Conservation (phyloP, 2,797 vertebrate genomes). For the Brachymystax lenok region DNA sequence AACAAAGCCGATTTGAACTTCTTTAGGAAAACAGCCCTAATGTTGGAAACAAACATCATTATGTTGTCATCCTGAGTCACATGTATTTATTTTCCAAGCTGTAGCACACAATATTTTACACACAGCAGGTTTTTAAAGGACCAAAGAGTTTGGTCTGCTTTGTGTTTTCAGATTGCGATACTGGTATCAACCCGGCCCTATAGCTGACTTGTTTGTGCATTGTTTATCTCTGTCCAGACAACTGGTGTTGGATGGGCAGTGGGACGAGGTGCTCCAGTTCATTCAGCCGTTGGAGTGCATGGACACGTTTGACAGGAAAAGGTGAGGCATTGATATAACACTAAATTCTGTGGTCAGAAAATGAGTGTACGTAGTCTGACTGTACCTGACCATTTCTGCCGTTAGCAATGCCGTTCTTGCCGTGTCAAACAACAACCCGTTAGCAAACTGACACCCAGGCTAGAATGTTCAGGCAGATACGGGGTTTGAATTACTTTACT, state of each 20-base stretch:
- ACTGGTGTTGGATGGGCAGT: conserved; percentile 95
- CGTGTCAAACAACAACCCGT: background rate
- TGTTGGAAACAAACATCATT: too few species aligned
- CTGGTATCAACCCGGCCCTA: background rate
- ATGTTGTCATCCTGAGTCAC: too few species aligned
- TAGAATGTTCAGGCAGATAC: background rate
- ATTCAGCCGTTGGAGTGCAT: conserved; percentile 98
- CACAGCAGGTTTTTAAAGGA: too few species aligned
- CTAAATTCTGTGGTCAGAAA: background rate
- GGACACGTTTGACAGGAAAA: conserved; percentile 98
- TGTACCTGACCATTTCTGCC: background rate
- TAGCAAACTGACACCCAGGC: background rate
- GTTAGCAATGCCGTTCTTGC: background rate
- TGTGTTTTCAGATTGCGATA: too few species aligned
- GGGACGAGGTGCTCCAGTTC: conserved; percentile 98
- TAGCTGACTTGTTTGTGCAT: background rate
- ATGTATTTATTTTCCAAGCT: too few species aligned
- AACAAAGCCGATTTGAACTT: too few species aligned
- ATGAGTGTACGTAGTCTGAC: background rate
- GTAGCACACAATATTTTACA: too few species aligned
- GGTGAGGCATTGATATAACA: conserved; percentile 67
- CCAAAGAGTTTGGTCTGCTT: too few species aligned
- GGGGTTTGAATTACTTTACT: background rate
- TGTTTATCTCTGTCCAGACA: conserved; percentile 76
- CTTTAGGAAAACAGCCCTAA: too few species aligned